These are phyloP conservation scores for Andrena flavipes DNA, from an alignment of 2,888 invertebrate species.

Conservation along the genomic window DNA sequence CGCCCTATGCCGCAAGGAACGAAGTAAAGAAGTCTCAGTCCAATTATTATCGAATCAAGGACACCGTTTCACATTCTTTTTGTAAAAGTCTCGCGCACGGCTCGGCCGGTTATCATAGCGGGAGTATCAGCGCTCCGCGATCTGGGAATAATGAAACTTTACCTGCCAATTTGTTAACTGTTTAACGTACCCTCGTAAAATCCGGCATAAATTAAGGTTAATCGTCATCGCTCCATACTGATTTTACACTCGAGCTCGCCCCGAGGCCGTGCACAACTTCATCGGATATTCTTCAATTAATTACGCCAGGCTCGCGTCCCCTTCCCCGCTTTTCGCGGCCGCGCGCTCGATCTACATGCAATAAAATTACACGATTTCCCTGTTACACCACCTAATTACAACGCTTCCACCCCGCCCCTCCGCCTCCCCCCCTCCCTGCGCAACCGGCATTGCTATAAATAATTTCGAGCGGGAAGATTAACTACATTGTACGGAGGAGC, in stretches of 20 bases:
- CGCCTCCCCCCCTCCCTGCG: not conserved
- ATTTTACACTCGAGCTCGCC: conserved; percentile 44
- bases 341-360: conserved; percentile 5
- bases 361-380: conserved; percentile 9
- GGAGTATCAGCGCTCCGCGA: conserved; percentile 8
- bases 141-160: conserved; percentile 35
- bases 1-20: not conserved
- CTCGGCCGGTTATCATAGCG: not conserved
- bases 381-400: conserved; percentile 11
- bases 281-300: conserved; percentile 52
- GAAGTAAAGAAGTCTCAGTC: not conserved
- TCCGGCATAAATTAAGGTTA: conserved; percentile 46
- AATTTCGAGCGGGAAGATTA: conserved; percentile 41
- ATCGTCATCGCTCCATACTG: conserved; percentile 49
- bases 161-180: conserved; percentile 51
- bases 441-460: conserved; percentile 24
- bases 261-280: conserved; percentile 23
- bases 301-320: conserved; percentile 13
- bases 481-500: conserved; percentile 40
- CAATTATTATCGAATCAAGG: conserved; percentile 10
- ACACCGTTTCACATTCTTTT: not conserved
- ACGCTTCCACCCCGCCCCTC: not conserved
- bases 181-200: conserved; percentile 46
- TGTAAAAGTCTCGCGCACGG: not conserved
- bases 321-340: not conserved